phyloP scores from a whole-genome alignment of 2,888 invertebrate species.

The Aromia moschata region DNA sequence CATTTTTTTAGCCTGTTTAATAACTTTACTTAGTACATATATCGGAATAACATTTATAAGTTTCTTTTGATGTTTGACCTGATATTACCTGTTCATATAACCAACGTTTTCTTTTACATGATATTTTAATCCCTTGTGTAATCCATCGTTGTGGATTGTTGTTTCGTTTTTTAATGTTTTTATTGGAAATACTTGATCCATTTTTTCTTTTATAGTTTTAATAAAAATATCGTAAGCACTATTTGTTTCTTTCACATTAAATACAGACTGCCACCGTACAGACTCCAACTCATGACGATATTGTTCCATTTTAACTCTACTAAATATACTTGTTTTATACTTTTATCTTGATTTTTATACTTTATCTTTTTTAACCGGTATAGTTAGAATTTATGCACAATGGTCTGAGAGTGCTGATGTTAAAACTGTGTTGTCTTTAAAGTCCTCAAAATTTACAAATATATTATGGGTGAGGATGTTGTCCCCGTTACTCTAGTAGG shows the following conservation, averaged over 20 bases:
- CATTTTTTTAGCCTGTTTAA: not conserved
- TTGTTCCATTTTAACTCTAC: not conserved
- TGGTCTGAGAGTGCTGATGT: not conserved
- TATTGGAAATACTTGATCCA: not conserved
- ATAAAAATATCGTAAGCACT: not conserved
- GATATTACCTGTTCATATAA: not conserved
- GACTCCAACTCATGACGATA: not conserved
- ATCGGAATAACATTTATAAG: not conserved
- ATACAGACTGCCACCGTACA: not conserved
- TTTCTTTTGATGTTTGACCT: not conserved
- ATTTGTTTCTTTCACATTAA: not conserved
- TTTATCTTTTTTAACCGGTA: not conserved
- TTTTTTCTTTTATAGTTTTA: not conserved
- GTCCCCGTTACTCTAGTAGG: not conserved
- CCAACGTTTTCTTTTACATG: not conserved
- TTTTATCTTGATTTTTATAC: not conserved
- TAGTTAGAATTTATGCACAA: not conserved
- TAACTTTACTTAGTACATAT: not conserved
- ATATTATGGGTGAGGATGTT: not conserved
- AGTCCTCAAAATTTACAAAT: not conserved
- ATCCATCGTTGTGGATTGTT: not conserved
- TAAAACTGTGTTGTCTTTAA: not conserved
- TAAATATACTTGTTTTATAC: not conserved
- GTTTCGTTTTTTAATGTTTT: not conserved
- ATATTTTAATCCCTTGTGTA: not conserved